Evolutionary conservation across 2,797 vertebrate species (phyloP).

Genomic region (Acipenser ruthenus): DNA sequence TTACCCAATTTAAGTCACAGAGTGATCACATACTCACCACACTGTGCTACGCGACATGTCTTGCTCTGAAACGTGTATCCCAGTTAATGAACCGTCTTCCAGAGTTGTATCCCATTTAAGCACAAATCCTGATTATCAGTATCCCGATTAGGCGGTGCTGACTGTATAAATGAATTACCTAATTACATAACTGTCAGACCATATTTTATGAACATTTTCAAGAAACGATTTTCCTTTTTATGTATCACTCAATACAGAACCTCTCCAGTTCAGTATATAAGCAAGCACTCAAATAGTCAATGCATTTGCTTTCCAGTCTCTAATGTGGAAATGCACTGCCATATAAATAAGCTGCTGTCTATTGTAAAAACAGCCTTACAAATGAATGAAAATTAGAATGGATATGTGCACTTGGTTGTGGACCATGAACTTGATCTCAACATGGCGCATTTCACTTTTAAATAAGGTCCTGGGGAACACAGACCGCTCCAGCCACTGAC

Average conservation of each 20-base stretch:
- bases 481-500: conserved; percentile 32
- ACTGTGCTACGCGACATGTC: too few species aligned
- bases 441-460: conserved; percentile 35
- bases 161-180: too few species aligned
- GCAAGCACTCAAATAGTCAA: background rate
- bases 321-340: conserved; percentile 19
- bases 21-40: too few species aligned
- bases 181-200: too few species aligned
- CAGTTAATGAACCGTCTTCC: too few species aligned
- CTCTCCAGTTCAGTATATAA: background rate
- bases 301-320: background rate
- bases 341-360: conserved; percentile 18
- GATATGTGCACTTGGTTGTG: conserved; percentile 27
- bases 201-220: background rate
- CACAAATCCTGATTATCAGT: too few species aligned
- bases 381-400: conserved; percentile 27
- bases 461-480: conserved; percentile 36
- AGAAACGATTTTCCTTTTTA: conserved; percentile 1
- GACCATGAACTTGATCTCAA: conserved; percentile 31
- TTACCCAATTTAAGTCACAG: too few species aligned
- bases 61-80: too few species aligned
- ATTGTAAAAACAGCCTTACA: conserved; percentile 26
- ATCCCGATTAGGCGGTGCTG: too few species aligned
- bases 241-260: background rate
- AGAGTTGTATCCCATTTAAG: too few species aligned